These are phyloP conservation scores for Sinocyclocheilus maitianheensis DNA, from an alignment of 2,113 vertebrate genomes.

Conservation along the genomic window DNA sequence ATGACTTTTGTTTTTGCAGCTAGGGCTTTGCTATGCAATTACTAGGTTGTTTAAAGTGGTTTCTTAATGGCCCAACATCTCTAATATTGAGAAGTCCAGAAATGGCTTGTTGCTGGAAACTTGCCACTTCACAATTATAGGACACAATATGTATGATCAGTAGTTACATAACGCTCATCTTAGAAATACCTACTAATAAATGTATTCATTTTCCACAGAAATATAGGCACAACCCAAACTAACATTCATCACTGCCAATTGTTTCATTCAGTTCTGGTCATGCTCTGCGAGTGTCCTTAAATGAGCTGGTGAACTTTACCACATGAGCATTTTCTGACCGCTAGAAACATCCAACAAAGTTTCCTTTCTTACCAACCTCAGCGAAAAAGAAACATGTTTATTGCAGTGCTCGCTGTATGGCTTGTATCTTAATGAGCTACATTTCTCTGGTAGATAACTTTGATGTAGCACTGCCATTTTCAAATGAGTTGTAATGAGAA, in stretches of 20 bases:
- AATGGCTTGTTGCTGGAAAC: neutral
- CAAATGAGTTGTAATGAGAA: conserved; percentile 37
- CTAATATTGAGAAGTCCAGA: neutral
- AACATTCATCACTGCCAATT: neutral
- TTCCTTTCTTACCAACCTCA: conserved; percentile 19
- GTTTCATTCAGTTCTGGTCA: neutral
- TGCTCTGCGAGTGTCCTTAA: neutral
- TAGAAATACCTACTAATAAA: neutral
- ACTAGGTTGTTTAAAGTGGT: neutral
- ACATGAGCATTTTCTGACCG: neutral
- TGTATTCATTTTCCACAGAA: neutral
- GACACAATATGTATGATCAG: neutral
- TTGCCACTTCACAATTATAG: neutral
- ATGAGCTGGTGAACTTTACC: neutral
- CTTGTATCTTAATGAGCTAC: conserved; percentile 39
- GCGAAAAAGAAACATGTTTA: conserved; percentile 32
- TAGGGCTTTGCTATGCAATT: neutral
- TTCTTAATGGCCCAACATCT: neutral
- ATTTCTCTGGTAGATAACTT: conserved; percentile 40
- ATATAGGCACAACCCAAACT: neutral
- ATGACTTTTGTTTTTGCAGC: no score
- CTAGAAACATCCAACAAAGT: neutral
- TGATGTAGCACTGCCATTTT: conserved; percentile 45
- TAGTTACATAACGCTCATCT: neutral
- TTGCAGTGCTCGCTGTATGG: conserved; percentile 5